Evolutionary conservation across 35 echinoderm and acorn worm genomes (phyloP).

Genomic region (Lytechinus pictus): DNA sequence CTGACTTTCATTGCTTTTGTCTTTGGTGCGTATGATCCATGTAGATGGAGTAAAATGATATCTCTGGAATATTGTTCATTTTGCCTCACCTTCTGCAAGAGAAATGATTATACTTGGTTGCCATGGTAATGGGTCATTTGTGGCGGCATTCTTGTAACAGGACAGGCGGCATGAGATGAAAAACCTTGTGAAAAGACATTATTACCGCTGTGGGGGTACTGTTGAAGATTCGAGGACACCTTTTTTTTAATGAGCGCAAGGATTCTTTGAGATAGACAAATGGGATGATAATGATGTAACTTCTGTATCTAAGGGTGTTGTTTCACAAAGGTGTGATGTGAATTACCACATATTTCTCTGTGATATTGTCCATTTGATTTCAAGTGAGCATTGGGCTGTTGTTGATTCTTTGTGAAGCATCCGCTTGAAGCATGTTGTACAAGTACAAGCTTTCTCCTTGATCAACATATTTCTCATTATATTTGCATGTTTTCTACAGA

Average conservation of each 20-base stretch:
- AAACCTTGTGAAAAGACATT: neutral
- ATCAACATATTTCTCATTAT: too few species aligned
- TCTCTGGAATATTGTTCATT: neutral
- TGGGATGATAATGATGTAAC: neutral
- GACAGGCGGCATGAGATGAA: neutral
- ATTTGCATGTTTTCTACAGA: too few species aligned
- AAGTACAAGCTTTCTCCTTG: too few species aligned
- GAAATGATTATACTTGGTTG: neutral
- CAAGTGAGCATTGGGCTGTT: too few species aligned
- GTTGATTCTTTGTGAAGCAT: too few species aligned
- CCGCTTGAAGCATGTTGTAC: too few species aligned
- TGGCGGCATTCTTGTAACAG: neutral
- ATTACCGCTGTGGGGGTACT: neutral
- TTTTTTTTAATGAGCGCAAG: too few species aligned
- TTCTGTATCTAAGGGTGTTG: neutral
- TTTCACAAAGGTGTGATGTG: too few species aligned
- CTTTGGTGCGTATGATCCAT: neutral
- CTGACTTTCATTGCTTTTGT: neutral
- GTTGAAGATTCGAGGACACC: too few species aligned
- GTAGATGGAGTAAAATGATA: neutral
- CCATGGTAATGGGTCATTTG: neutral
- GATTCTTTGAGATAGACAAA: neutral
- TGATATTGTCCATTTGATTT: too few species aligned
- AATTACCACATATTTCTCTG: too few species aligned
- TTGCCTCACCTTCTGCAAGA: neutral